These are phyloP conservation scores for Eulemur albifrons DNA, from an alignment of 2,797 vertebrate species.

Conservation along the genomic window DNA sequence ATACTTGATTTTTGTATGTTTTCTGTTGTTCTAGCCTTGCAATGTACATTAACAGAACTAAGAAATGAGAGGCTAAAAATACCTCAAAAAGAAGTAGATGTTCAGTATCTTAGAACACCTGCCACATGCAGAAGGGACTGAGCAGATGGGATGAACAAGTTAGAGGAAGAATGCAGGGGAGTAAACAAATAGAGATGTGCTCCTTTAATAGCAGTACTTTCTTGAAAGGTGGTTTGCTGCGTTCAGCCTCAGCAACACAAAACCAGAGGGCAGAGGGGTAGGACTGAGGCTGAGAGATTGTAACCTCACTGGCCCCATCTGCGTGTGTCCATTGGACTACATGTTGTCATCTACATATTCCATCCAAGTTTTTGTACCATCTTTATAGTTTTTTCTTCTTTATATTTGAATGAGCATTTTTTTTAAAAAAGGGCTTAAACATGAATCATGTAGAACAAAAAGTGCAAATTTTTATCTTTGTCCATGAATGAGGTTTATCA, in stretches of 20 bases:
- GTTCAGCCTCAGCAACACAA: not conserved
- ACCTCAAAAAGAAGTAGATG: conserved; percentile 59
- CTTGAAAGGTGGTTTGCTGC: not conserved
- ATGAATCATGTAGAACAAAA: not conserved
- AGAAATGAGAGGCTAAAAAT: conserved; percentile 59
- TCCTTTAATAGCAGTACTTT: not conserved
- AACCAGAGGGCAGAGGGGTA: not conserved
- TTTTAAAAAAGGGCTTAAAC: not conserved
- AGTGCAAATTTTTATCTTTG: not conserved
- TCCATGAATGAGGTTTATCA: not conserved
- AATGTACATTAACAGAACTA: conserved; percentile 15
- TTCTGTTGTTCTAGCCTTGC: not conserved
- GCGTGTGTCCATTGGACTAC: not conserved
- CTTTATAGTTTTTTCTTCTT: not conserved
- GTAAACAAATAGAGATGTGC: not conserved
- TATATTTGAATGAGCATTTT: not conserved
- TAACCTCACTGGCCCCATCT: fast-evolving
- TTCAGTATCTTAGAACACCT: not conserved
- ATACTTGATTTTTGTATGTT: not conserved
- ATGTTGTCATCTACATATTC: fast-evolving
- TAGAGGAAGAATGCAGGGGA: not conserved
- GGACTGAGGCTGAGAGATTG: not conserved
- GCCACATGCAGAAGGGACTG: not conserved
- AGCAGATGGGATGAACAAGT: not conserved
- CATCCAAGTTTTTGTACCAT: not conserved